Conservation (phyloP, 2,888 invertebrate species). For the Xestia xanthographa region DNA sequence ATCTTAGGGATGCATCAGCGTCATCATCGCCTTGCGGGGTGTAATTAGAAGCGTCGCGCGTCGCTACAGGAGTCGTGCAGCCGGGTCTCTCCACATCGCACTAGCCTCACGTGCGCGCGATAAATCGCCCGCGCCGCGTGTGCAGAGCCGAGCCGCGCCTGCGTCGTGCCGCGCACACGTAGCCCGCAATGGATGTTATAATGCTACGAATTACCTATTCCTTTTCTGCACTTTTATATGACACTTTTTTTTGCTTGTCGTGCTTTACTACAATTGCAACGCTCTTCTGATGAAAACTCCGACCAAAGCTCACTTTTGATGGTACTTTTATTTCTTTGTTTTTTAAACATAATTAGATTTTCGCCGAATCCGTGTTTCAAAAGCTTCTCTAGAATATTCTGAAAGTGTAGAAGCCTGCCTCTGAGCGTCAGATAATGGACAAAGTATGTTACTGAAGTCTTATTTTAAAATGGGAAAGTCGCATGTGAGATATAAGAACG, state of each 20-base stretch:
- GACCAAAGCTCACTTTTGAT: slow-evolving; percentile 25
- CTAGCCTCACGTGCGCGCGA: slow-evolving; percentile 54
- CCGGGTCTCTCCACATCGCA: slow-evolving; percentile 15
- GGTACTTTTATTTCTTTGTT: slow-evolving; percentile 28
- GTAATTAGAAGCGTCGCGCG: neutral
- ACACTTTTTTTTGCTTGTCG: slow-evolving; percentile 55
- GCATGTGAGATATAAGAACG: slow-evolving; percentile 19
- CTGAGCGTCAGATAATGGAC: slow-evolving; percentile 21
- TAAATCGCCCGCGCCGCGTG: slow-evolving; percentile 56
- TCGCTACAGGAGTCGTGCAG: neutral
- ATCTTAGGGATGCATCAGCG: neutral
- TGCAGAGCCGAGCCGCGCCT: slow-evolving; percentile 37
- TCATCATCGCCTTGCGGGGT: neutral
- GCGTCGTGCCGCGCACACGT: slow-evolving; percentile 56
- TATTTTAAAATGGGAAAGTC: slow-evolving; percentile 38
- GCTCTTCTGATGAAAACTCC: slow-evolving; percentile 35
- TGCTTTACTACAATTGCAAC: slow-evolving; percentile 27
- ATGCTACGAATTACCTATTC: slow-evolving; percentile 75
- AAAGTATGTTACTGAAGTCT: slow-evolving; percentile 11
- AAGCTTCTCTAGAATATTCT: slow-evolving; percentile 17
- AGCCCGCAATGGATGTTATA: slow-evolving; percentile 73
- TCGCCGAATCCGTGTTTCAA: slow-evolving; percentile 16
- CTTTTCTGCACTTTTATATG: slow-evolving; percentile 70
- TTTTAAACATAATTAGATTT: slow-evolving; percentile 47
- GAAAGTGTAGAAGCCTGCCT: neutral